A percentile compares a stretch with the other conserved stretches of the same genome.
Conservation (phyloP, 1,140 invertebrate genomes). For the Reticulitermes speratus region DNA sequence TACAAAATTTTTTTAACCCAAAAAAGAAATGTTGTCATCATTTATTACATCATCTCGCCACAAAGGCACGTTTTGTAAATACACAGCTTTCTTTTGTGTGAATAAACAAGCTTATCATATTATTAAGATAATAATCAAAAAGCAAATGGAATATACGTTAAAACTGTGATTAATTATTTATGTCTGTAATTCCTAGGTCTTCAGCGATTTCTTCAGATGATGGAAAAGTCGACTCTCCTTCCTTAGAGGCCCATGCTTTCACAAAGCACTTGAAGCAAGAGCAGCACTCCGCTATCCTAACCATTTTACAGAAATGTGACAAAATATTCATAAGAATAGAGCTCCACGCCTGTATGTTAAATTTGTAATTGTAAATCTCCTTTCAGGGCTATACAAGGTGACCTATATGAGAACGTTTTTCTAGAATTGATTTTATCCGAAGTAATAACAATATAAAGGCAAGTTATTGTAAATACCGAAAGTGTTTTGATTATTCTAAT, state of each 20-base stretch:
- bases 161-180: neutral
- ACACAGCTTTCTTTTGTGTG: neutral
- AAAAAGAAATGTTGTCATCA: neutral
- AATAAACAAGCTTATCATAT: neutral
- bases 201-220: neutral
- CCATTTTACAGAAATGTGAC: neutral
- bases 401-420: too few relatives aligned
- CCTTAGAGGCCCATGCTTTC: neutral
- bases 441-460: too few relatives aligned
- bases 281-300: neutral
- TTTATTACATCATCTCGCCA: neutral
- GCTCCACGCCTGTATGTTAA: neutral
- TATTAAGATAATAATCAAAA: neutral
- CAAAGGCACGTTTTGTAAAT: neutral
- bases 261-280: neutral
- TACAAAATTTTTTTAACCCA: neutral
- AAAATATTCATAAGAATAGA: neutral
- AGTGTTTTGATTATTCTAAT: too few relatives aligned
- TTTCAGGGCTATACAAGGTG: neutral
- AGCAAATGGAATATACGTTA: neutral
- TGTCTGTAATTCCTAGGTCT: neutral
- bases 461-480: too few relatives aligned
- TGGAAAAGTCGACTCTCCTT: neutral
- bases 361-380: neutral
- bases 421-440: too few relatives aligned